A percentile compares a stretch with the other conserved stretches of the same genome.
phyloP scores from a whole-genome alignment of 2,113 vertebrate species.

The Stictonetta naevosa region DNA sequence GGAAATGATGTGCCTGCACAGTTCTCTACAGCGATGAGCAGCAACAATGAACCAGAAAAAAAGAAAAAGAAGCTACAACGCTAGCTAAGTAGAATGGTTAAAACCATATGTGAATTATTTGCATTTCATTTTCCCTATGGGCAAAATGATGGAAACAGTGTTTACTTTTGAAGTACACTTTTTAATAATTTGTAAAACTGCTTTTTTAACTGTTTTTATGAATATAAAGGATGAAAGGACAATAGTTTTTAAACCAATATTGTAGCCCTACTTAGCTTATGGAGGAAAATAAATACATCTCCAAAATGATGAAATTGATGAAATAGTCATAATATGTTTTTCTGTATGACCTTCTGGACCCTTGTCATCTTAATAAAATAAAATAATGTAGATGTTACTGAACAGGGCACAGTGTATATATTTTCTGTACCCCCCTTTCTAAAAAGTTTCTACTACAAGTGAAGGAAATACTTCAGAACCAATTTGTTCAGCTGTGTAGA shows the following conservation, averaged over 20 bases:
- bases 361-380: background rate
- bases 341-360: background rate
- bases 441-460: background rate
- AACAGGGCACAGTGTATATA: background rate
- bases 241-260: background rate
- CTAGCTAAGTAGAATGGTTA: constrained; percentile 61
- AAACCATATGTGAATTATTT: background rate
- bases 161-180: constrained; percentile 52
- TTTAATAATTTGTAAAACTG: constrained; percentile 60
- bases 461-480: background rate
- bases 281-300: constrained; percentile 37
- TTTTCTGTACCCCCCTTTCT: background rate
- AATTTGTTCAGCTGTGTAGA: background rate
- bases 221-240: background rate
- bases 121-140: background rate
- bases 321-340: too few species aligned
- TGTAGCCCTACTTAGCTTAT: background rate
- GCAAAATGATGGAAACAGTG: background rate
- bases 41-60: constrained; percentile 76
- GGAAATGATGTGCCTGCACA: constrained; percentile 71
- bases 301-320: background rate
- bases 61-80: constrained; percentile 87
- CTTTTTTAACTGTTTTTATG: constrained; percentile 1
- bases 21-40: background rate
- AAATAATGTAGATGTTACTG: background rate